Base-by-base conservation (phyloP, 2,888 invertebrate genomes). In the Drosophila dives region DNA sequence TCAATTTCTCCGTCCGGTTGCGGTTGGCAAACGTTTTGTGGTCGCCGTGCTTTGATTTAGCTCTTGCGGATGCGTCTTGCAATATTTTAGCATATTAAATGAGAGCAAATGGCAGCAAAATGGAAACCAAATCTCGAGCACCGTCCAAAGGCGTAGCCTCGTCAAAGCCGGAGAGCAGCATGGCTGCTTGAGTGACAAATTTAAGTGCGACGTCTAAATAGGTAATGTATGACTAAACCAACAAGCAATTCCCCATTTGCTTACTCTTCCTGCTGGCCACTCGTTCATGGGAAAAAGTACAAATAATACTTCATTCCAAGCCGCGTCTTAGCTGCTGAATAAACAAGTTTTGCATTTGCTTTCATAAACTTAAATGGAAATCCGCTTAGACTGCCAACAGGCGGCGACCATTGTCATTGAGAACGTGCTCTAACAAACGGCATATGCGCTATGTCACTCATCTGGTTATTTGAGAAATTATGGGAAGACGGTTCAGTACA, bases 71-170 rank as follows among this genome's bases (percentile, higher is more conserved):
- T 80, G 77, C 71, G 77, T 77, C 75, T 54, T 65, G 75, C 75
- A 75, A 72, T 89, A 89, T 89, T 89, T 85, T 87, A 89, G 89
- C 85, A 85, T 85, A 87, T 87, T 85, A 89, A 87, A 85, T 85
- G 87, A 87, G 84, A 77, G 85, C 77, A 74, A 89, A 86, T 81
- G 84, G 81, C 76, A 67, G 60, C 60, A 71, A 72, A 70, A 66
- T 77, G 77, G 65, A 55, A 61, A 45, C 40, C 17, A 62, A 75
- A 54, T 66, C 50, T 53, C 51, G 38, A 45, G 53, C 48, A 34
- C 23, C 34, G 20, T 20, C 68, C 66, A 72, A 53, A 65, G 58
- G 26, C 55, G 12, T 8, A 17, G 26, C 11, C 26, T 26, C n/a
- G 12, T 23, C 34, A 42, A 45, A 54, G 6, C n/a, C 54, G 49